Percentiles rank a stretch among this genome's conserved stretches.
phyloP scores from a whole-genome alignment of 2,888 invertebrate genomes.

The Chymomyza caudatula region DNA sequence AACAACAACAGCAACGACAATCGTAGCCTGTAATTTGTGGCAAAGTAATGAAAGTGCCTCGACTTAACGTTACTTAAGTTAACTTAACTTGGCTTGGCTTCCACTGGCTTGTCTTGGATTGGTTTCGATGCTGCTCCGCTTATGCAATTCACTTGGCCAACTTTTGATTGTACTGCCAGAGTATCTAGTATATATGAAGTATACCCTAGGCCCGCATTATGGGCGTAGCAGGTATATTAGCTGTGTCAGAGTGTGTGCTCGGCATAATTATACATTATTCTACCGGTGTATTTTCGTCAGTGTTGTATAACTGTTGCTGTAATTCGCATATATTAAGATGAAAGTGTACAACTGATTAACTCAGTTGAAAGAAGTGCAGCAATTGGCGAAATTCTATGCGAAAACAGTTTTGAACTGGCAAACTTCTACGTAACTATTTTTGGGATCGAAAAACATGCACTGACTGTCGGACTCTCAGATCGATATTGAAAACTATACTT shows the following conservation, averaged over 20 bases:
- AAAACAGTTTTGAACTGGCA: too few relatives aligned
- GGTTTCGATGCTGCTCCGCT: not conserved
- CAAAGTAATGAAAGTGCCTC: slow-evolving; percentile 37
- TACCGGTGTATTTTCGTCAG: not conserved
- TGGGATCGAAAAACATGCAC: too few relatives aligned
- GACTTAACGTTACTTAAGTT: not conserved
- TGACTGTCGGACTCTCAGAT: too few relatives aligned
- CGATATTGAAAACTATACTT: too few relatives aligned
- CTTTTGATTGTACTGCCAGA: not conserved
- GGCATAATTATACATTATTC: not conserved
- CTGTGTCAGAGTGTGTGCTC: not conserved
- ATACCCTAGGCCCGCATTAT: not conserved
- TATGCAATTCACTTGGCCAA: slow-evolving; percentile 5
- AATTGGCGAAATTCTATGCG: too few relatives aligned
- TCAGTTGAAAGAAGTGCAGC: too few relatives aligned
- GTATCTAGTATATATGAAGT: not conserved
- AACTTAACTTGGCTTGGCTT: not conserved
- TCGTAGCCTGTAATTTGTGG: slow-evolving; percentile 31
- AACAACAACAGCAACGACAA: slow-evolving; percentile 1
- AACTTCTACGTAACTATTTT: too few relatives aligned
- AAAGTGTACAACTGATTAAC: too few relatives aligned
- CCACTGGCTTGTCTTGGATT: not conserved
- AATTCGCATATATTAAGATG: too few relatives aligned
- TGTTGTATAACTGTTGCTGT: not conserved
- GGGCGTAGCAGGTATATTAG: not conserved